phyloP scores from a whole-genome alignment of 2,888 invertebrate genomes.

The Petrolisthes cinctipes region DNA sequence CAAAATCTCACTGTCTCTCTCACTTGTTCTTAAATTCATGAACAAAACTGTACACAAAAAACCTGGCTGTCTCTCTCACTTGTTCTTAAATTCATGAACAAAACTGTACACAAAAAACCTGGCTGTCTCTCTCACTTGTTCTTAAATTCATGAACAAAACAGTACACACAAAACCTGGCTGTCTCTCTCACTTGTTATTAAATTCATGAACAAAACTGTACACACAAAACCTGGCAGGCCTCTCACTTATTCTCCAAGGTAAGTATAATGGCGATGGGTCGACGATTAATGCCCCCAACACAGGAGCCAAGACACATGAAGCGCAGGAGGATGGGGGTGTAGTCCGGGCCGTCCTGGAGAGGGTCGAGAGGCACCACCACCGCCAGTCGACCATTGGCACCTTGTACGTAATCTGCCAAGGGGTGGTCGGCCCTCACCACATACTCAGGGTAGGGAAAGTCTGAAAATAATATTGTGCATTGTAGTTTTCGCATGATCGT shows the following conservation, averaged over 20 bases:
- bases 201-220: too few relatives aligned
- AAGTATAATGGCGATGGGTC: conserved; percentile 79
- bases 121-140: too few relatives aligned
- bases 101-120: too few relatives aligned
- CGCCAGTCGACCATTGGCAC: conserved; percentile 74
- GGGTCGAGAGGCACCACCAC: conserved; percentile 76
- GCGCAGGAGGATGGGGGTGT: conserved; percentile 77
- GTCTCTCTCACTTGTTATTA: conserved; percentile 37
- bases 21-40: too few relatives aligned
- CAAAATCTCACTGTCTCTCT: too few relatives aligned
- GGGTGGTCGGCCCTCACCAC: conserved; percentile 74
- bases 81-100: too few relatives aligned
- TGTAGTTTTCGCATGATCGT: too few relatives aligned
- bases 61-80: background rate
- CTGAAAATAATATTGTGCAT: conserved; percentile 12
- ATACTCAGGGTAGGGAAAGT: conserved; percentile 74
- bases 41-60: too few relatives aligned
- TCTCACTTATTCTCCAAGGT: conserved; percentile 74
- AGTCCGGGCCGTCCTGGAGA: conserved; percentile 72
- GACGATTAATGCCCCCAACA: conserved; percentile 81
- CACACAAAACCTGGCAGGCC: too few relatives aligned
- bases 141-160: conserved; percentile 68
- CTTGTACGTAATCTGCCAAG: conserved; percentile 73
- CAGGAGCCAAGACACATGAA: conserved; percentile 87
- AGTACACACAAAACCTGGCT: too few relatives aligned